Conservation (phyloP, 2,797 vertebrate genomes). For the Hydrocynus forskahlii region DNA sequence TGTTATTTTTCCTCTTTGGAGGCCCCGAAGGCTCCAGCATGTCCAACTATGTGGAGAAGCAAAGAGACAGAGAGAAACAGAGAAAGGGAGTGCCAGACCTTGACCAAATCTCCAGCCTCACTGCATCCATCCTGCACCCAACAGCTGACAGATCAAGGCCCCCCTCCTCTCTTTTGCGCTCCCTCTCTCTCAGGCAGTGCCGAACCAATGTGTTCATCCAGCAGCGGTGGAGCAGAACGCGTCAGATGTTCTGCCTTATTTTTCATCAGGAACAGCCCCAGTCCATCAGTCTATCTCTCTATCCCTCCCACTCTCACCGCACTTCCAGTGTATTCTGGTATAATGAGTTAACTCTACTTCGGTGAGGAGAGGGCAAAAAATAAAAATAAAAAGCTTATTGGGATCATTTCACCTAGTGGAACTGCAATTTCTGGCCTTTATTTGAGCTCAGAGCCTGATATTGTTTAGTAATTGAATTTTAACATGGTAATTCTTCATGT, state of each 20-base stretch:
- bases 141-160: constrained; percentile 25
- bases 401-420: background rate
- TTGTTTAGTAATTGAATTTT: background rate
- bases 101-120: constrained; percentile 27
- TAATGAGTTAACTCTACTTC: constrained; percentile 2
- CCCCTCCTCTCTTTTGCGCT: background rate
- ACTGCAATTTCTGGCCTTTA: constrained; percentile 5
- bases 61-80: background rate
- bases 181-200: background rate
- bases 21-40: background rate
- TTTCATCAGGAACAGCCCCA: constrained; percentile 14
- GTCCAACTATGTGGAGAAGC: constrained; percentile 18
- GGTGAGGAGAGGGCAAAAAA: background rate
- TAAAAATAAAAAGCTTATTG: background rate
- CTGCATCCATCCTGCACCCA: constrained; percentile 47
- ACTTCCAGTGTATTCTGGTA: constrained; percentile 22
- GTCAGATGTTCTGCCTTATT: constrained; percentile 17
- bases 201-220: constrained; percentile 16
- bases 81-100: constrained; percentile 10
- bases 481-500: constrained; percentile 7
- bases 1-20: too few relatives aligned
- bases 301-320: background rate
- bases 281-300: background rate
- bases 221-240: constrained; percentile 19
- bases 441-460: constrained; percentile 16